Evolutionary conservation across 2,888 invertebrate species (phyloP), one percentile per base, ranked within the genome.

Genomic region (Allophyes oxyacanthae): DNA sequence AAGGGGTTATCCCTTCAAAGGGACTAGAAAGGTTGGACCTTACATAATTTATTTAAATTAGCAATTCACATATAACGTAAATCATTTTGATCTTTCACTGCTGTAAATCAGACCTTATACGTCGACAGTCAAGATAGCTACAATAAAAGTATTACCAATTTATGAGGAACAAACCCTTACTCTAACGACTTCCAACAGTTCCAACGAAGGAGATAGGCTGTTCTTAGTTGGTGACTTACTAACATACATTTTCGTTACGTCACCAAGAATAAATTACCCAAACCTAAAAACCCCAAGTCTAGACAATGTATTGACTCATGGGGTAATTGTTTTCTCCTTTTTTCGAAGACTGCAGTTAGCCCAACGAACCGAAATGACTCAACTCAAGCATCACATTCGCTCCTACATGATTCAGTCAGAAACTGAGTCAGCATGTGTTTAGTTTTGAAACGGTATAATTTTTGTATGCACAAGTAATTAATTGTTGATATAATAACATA

Each of bases 241-340:
- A 8, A 28, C 28, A 59, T 43, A 41, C n/a, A 40, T 25, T n/a
- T 28, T 2, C 43, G 34, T 46, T 38, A 15, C 14, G 7, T 13
- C 10, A 2, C 8, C 32, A 44, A 15, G 20, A 48, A 64, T 70
- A 54, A 48, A 64, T 71, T n/a, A 51, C 33, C 30, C 14, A 37
- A 44, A 57, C 42, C 38, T 30, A 34, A 38, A 42, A 45, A 26
- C 20, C 11, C 40, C 33, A 48, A 49, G 66, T 66, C 66, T 66
- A 71, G 65, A 66, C 65, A 13, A 8, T 46, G 33, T 43, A 28
- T 25, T 66, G 66, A 66, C n/a, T 65, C 66, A 66, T 6, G 10
- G n/a, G 7, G 6, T 20, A 44, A 15, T 37, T 28, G 34, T 45
- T 58, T 38, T 32, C 40, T 48, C 3, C 37, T 49, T 58, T 70